Conservation (phyloP, 2,888 invertebrate species). For the Cylloceria caligata region DNA sequence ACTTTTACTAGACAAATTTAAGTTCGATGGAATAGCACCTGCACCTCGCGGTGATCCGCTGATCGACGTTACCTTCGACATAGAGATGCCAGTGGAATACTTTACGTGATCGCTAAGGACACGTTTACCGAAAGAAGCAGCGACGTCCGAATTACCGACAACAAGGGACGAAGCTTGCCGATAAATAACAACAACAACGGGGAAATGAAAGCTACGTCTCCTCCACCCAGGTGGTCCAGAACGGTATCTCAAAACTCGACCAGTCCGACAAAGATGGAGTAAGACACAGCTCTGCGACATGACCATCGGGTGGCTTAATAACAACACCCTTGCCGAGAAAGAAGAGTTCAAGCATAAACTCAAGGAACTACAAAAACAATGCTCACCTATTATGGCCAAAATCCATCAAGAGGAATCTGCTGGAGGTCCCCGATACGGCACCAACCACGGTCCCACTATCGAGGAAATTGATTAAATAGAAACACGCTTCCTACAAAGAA, state of each 20-base stretch:
- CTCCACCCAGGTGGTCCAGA: constrained; percentile 88
- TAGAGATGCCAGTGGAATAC: constrained; percentile 92
- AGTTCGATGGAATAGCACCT: constrained; percentile 89
- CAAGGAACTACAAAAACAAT: constrained; percentile 82
- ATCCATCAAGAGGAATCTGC: constrained; percentile 81
- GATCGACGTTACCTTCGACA: constrained; percentile 90
- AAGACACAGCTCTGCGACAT: constrained; percentile 86
- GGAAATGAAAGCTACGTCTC: constrained; percentile 91
- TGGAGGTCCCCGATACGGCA: constrained; percentile 78
- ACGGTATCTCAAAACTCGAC: constrained; percentile 87
- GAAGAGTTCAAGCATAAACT: constrained; percentile 88
- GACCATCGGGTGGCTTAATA: constrained; percentile 88
- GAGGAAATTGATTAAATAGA: constrained; percentile 86
- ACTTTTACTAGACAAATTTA: constrained; percentile 88
- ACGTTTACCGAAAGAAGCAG: constrained; percentile 89
- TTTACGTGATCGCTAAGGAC: constrained; percentile 87
- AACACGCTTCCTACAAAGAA: neutral
- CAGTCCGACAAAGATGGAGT: constrained; percentile 88
- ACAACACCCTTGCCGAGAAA: constrained; percentile 88
- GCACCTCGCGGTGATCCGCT: constrained; percentile 89
- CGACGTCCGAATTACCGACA: constrained; percentile 93
- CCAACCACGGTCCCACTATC: constrained; percentile 87
- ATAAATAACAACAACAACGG: no score
- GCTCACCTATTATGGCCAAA: constrained; percentile 87
- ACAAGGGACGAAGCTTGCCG: constrained; percentile 90